A percentile compares a stretch with the other conserved stretches of the same genome.
These are phyloP conservation scores for Musca vetustissima DNA, from an alignment of 1,140 invertebrate genomes.

Conservation along the genomic window DNA sequence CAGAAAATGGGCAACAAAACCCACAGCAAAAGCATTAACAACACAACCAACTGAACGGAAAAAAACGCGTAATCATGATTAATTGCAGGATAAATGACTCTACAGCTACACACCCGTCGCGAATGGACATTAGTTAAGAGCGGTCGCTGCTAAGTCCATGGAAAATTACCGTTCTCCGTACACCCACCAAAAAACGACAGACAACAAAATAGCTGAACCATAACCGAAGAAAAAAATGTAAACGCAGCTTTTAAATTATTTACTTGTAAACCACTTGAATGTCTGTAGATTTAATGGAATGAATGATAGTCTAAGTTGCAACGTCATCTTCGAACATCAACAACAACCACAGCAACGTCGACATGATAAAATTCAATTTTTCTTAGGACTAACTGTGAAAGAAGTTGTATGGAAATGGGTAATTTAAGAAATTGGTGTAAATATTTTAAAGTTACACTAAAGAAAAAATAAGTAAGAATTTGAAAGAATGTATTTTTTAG, in stretches of 20 bases:
- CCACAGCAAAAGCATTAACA: conserved; percentile 15
- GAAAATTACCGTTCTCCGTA: conserved; percentile 8
- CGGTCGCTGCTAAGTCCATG: neutral
- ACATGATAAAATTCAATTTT: no score
- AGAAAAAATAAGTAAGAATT: no score
- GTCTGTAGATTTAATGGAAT: conserved; percentile 3
- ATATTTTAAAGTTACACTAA: no score
- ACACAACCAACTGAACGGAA: neutral
- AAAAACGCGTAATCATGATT: conserved; percentile 47
- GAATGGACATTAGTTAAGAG: neutral
- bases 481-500: no score
- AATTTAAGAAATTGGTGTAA: no score
- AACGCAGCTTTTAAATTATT: conserved; percentile 24
- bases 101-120: conserved; percentile 3
- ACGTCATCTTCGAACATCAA: no score
- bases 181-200: conserved; percentile 35
- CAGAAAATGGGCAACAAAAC: conserved; percentile 15
- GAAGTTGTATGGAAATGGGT: no score
- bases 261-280: conserved; percentile 23
- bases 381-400: no score
- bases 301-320: no score
- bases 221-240: neutral
- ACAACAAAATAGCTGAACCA: conserved; percentile 14
- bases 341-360: no score
- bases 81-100: conserved; percentile 51